Evolutionary conservation across 2,797 vertebrate genomes (phyloP).

Genomic region (Tinamus major): DNA sequence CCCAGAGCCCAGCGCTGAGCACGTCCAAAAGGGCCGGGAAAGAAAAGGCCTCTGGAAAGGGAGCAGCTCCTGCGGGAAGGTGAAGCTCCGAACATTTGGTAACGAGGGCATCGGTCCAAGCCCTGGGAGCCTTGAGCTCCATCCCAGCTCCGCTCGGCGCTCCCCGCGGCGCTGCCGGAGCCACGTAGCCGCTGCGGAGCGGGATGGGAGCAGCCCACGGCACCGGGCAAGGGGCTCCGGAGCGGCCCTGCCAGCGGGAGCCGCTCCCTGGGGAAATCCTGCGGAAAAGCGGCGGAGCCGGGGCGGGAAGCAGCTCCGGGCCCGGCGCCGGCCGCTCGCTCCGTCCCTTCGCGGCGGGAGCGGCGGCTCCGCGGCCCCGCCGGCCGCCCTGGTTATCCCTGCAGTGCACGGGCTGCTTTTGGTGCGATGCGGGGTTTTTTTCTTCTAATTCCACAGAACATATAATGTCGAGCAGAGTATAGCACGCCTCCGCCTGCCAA

Average conservation of each 20-base stretch:
- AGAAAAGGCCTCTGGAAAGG: neutral
- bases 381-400: neutral
- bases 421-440: neutral
- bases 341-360: neutral
- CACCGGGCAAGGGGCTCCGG: neutral
- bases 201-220: neutral
- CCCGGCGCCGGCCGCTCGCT: too few species aligned
- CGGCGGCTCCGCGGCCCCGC: too few species aligned
- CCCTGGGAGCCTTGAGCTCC: slow-evolving; percentile 53
- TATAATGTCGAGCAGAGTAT: neutral
- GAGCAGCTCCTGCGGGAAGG: neutral
- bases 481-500: slow-evolving; percentile 54
- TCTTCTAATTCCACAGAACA: neutral
- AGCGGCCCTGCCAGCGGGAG: accelerated
- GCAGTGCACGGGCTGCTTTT: neutral
- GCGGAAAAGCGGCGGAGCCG: too few species aligned
- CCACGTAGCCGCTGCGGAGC: accelerated
- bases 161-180: accelerated
- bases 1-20: neutral
- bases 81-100: neutral
- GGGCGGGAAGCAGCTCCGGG: neutral
- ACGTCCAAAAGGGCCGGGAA: neutral
- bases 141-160: neutral
- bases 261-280: neutral
- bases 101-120: neutral